A percentile compares a stretch with the other conserved stretches of the same genome.
phyloP scores from a whole-genome alignment of 2,797 vertebrate species.

The Myotis pilosus region DNA sequence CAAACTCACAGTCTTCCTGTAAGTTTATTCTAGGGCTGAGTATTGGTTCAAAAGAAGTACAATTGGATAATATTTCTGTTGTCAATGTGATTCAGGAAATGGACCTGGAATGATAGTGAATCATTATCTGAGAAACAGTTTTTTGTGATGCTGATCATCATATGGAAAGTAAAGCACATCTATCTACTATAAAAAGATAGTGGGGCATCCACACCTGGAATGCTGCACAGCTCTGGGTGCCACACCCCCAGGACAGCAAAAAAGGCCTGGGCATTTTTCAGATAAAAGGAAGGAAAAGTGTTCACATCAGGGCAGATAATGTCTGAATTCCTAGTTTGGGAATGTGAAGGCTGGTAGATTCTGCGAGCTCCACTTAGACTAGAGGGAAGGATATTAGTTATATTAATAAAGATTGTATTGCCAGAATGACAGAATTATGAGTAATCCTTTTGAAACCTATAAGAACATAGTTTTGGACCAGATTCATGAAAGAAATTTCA shows the following conservation, averaged over 20 bases:
- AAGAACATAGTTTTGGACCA: not conserved
- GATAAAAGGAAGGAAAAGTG: not conserved
- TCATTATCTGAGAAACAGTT: not conserved
- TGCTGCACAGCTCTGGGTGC: not conserved
- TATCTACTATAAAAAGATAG: not conserved
- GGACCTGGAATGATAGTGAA: not conserved
- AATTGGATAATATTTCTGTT: not conserved
- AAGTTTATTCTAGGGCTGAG: not conserved
- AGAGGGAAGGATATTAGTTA: not conserved
- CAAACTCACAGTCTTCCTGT: not conserved
- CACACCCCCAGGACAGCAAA: not conserved
- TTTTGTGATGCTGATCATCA: not conserved
- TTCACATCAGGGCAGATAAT: not conserved
- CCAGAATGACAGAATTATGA: not conserved
- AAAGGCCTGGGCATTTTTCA: not conserved
- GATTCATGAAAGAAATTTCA: not conserved
- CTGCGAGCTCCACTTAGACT: not conserved
- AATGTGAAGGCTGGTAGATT: not conserved
- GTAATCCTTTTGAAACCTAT: not conserved
- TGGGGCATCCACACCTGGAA: not conserved
- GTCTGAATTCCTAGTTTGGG: not conserved
- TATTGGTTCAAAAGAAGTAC: not conserved
- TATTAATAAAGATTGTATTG: not conserved
- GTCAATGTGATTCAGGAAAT: not conserved
- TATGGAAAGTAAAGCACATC: not conserved